Evolutionary conservation across 2,888 invertebrate species (phyloP).

Genomic region (Drosophila dives): DNA sequence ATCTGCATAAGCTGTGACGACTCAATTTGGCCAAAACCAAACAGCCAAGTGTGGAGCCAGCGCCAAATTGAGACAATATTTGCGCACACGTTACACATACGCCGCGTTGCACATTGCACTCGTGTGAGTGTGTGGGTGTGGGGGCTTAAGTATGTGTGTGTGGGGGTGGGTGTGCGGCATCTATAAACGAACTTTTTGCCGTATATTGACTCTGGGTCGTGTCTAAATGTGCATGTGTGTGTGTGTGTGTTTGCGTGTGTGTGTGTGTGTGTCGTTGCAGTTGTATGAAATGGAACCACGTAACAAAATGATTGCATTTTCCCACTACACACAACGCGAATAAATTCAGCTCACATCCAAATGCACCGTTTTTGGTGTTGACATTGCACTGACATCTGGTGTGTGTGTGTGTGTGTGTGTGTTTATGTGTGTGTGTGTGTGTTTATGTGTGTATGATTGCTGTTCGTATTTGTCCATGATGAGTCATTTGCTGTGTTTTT

Average conservation of each 20-base stretch:
- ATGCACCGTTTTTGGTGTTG: conserved; percentile 37
- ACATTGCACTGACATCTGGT: conserved; percentile 33
- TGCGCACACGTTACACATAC: conserved; percentile 75
- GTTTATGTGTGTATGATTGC: conserved; percentile 33
- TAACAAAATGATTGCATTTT: conserved; percentile 76
- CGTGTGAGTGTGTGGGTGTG: not conserved
- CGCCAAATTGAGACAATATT: conserved; percentile 77
- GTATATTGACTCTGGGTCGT: conserved; percentile 61
- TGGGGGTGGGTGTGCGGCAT: conserved; percentile 27
- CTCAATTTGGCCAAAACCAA: conserved; percentile 57
- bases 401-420: conserved; percentile 8
- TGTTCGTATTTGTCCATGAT: conserved; percentile 47
- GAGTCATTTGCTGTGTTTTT: conserved; percentile 67
- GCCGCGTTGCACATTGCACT: conserved; percentile 60
- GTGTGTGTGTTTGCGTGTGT: not conserved
- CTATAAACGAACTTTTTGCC: conserved; percentile 72
- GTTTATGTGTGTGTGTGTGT: conserved; percentile 19
- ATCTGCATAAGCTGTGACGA: conserved; percentile 56
- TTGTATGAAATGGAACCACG: conserved; percentile 65
- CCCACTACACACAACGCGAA: conserved; percentile 59
- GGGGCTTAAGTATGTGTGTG: not conserved
- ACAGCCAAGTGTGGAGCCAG: conserved; percentile 60
- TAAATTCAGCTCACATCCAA: conserved; percentile 33
- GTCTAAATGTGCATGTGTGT: not conserved
- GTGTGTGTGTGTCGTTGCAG: not conserved